Base-by-base conservation (phyloP, 2,888 invertebrate species). In the Cataglyphis albicans region DNA sequence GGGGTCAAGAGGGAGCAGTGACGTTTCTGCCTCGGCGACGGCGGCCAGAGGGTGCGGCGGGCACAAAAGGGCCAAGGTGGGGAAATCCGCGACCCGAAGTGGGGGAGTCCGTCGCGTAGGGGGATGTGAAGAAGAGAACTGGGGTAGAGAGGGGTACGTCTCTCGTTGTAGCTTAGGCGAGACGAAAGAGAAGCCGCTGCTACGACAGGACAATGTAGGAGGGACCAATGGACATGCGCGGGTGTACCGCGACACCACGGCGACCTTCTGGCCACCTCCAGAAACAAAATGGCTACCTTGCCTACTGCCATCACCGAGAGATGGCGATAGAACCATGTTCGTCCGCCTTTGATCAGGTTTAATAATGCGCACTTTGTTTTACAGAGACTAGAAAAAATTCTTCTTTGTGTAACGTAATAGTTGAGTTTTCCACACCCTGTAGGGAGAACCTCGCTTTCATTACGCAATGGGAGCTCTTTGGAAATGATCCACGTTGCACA, bases 231-330 rank as follows among this genome's bases (percentile, higher is more conserved):
- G 95, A 94, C 95, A 95, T 95, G 95, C 95, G 95, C 95, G 94
- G 94, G 94, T 94, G 94, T 93, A 94, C 91, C 93, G 93, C 94
- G 94, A 94, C 94, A 93, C 93, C 92, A 94, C 95, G 94, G 95
- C 94, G 94, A 95, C 94, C 94, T 94, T 94, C 94, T 94, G 94
- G 94, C 94, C 94, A 94, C 93, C 93, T 94, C 94, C 94, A 94
- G 95, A 95, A 96, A 96, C 96, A 96, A 96, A 96, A 96, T 96
- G 96, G 96, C 95, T 95, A 96, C 95, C 95, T 76, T 81, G 88
- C 85, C 95, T 93, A 88, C 67, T 52, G 74, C 83, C 84, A 84
- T 88, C 85, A 76, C 87, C 91, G 91, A 92, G 90, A 95, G 96
- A 95, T 95, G 95, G 95, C 95, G 90, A 86, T 85, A 89, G 67